Conservation (phyloP, 2,797 vertebrate genomes). For the Cuniculus paca region DNA sequence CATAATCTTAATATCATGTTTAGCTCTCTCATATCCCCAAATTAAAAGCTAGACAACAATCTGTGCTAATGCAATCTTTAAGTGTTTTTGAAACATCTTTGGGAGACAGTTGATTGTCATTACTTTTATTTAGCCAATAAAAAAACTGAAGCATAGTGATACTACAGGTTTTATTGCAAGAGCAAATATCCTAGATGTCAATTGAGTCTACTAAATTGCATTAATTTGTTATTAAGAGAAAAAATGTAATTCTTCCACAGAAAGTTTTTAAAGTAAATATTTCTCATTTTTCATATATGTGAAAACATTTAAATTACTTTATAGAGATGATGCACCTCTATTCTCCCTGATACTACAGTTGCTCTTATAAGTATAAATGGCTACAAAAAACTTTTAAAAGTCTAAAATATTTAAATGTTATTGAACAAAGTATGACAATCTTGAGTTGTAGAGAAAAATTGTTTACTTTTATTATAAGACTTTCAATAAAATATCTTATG, state of each 20-base stretch:
- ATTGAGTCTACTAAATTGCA: not conserved
- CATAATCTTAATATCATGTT: not conserved
- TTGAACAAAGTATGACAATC: not conserved
- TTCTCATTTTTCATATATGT: not conserved
- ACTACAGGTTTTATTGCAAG: not conserved
- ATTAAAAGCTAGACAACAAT: not conserved
- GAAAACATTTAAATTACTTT: not conserved
- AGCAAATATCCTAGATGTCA: not conserved
- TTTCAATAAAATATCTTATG: not conserved
- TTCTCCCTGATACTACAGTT: not conserved
- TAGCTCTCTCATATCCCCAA: not conserved
- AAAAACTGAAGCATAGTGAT: conserved; percentile 58
- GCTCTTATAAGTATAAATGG: not conserved
- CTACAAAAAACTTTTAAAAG: not conserved
- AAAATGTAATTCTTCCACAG: not conserved
- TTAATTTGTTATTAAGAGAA: not conserved
- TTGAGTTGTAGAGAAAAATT: not conserved
- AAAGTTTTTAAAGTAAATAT: not conserved
- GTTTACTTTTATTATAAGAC: conserved; percentile 38
- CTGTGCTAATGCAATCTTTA: not conserved
- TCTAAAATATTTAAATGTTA: conserved; percentile 58
- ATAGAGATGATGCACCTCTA: not conserved
- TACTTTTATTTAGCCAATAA: not conserved
- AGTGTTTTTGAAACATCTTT: not conserved
- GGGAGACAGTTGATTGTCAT: not conserved